These are phyloP conservation scores for Pomatostomus ruficeps DNA, from an alignment of 2,113 vertebrate genomes.

Conservation along the genomic window DNA sequence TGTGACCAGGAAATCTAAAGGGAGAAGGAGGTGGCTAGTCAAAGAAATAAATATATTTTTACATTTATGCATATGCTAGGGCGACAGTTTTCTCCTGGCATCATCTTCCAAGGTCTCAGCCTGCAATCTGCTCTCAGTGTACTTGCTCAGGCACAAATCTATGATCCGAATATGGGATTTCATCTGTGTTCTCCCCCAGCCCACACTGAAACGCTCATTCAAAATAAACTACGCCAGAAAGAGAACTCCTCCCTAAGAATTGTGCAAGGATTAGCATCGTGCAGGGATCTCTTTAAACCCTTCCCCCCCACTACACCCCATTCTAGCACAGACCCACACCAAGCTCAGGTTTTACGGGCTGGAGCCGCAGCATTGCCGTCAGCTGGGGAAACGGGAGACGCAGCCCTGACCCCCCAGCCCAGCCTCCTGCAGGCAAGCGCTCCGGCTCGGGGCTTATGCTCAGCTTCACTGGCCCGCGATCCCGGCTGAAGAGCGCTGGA, in stretches of 20 bases:
- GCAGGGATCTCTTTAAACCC: neutral
- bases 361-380: neutral
- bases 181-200: neutral
- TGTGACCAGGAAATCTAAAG: neutral
- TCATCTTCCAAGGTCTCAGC: neutral
- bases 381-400: neutral
- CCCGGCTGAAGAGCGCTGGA: rapidly evolving
- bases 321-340: neutral
- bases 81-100: neutral
- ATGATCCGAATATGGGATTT: neutral
- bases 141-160: neutral
- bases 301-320: neutral
- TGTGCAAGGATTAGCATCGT: neutral
- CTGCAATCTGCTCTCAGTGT: neutral
- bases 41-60: neutral
- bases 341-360: neutral
- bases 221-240: neutral
- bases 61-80: neutral
- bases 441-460: neutral
- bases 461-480: neutral
- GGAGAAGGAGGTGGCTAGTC: neutral
- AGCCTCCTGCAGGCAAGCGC: neutral
- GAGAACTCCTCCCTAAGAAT: neutral
- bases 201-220: neutral
- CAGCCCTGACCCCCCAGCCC: neutral